Conservation (phyloP, 2,113 vertebrate genomes). For the Varanus komodoensis region DNA sequence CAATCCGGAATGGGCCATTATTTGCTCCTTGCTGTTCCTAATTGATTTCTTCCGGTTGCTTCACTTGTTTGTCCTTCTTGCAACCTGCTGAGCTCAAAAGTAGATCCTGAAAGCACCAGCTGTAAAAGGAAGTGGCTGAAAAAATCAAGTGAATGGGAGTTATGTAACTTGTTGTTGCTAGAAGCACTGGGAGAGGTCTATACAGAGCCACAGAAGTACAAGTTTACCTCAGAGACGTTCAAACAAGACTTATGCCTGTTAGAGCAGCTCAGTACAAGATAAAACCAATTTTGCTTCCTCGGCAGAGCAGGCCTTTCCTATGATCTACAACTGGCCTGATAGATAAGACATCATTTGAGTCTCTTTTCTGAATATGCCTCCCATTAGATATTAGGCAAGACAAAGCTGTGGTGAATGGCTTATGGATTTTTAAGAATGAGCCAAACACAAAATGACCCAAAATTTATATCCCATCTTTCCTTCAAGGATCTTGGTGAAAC, state of each 20-base stretch:
- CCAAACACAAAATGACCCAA: background rate
- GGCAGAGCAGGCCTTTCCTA: background rate
- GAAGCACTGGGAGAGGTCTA: background rate
- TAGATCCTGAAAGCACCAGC: background rate
- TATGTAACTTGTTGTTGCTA: background rate
- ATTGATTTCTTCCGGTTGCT: background rate
- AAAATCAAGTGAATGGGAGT: background rate
- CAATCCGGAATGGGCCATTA: background rate
- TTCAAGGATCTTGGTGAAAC: background rate
- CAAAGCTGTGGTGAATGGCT: background rate
- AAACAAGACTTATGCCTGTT: background rate
- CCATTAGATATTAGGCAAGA: background rate
- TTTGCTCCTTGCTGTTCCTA: background rate
- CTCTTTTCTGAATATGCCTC: background rate
- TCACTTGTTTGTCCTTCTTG: background rate
- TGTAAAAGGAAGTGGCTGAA: background rate
- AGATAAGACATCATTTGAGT: background rate
- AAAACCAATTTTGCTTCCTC: background rate
- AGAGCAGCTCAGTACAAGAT: background rate
- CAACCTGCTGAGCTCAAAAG: background rate
- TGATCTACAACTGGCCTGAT: background rate
- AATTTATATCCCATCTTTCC: background rate
- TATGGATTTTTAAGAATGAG: background rate
- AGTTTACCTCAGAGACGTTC: background rate
- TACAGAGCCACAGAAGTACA: background rate